Conservation (phyloP, 2,797 vertebrate species). For the Phrynocephalus forsythii region DNA sequence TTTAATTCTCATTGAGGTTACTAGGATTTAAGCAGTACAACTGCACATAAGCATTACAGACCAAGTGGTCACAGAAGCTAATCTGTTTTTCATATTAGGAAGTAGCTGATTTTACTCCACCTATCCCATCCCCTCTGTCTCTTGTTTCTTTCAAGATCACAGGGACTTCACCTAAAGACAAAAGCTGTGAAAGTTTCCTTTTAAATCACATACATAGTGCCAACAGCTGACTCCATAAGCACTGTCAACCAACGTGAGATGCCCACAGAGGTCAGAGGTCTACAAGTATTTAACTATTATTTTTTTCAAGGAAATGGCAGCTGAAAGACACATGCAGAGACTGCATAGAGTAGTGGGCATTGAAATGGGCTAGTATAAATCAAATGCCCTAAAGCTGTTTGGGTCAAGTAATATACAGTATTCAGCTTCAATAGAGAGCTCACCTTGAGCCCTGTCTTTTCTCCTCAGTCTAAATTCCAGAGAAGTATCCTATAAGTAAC, state of each 20-base stretch:
- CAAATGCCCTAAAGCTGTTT: too few relatives aligned
- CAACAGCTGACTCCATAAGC: background rate
- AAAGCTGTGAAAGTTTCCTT: background rate
- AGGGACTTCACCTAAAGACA: background rate
- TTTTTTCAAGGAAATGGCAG: too few relatives aligned
- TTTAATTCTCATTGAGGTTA: background rate
- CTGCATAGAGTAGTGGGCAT: too few relatives aligned
- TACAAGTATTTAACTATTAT: too few relatives aligned
- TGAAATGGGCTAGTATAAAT: too few relatives aligned
- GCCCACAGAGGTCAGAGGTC: too few relatives aligned
- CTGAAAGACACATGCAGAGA: too few relatives aligned
- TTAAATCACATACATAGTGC: background rate
- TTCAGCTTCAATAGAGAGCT: too few relatives aligned
- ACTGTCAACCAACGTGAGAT: background rate
- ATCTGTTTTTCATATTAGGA: background rate
- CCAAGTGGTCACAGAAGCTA: background rate
- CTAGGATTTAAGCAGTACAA: background rate
- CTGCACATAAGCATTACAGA: background rate
- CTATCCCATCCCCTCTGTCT: background rate
- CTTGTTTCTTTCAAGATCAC: background rate
- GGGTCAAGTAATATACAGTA: too few relatives aligned
- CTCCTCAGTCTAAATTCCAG: too few relatives aligned
- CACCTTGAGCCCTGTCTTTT: too few relatives aligned
- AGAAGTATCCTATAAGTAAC: too few relatives aligned
- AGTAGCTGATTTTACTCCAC: background rate